Evolutionary conservation across 2,888 invertebrate species (phyloP), one percentile per base, ranked within the genome.

Genomic region (Oscheius myriophilus): DNA sequence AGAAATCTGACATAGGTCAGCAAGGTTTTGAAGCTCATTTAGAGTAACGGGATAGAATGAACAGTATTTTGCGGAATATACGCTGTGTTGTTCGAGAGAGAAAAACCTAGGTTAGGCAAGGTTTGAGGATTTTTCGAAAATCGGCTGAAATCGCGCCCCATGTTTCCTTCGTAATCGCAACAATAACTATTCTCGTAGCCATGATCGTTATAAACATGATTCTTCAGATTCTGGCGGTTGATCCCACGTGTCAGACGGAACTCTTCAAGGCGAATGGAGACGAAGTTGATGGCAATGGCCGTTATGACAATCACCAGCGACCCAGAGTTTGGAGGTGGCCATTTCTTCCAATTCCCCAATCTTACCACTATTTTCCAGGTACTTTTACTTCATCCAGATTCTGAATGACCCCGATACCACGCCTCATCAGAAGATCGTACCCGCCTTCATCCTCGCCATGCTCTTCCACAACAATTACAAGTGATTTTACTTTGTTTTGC

Each of bases 361-460:
- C 14, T 14, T 21, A 18, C 26, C 26, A 42, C 9, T 41, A 14
- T 58, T 18, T 42, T 2, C 21, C 14, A 80, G 84, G 18, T 83
- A 79, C 68, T 66, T 73, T 62, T 86, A 86, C 71, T 98, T 98
- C 88, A 89, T 98, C 52, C 91, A 92, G 0, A 92, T 97, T 55
- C 90, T 98, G 18, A 93, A 94, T 87, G 97, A 98, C 87, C 90
- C 91, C 16, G 89, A 91, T 0, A 92, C 95, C 79, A 91, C 92
- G 75, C 93, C 89, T 71, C 92, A 94, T 81, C 92, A 94, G 87
- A 91, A 96, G 65, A 95, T 95, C 9, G 90, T 96, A 87, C 94
- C 97, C 4, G 95, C 96, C 25, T 98, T 96, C 88, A 94, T 96
- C 21, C 88, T 98, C 76, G 93, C 96, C 1, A 93, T 93, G 84